Conservation (phyloP, 2,888 invertebrate species). For the Himalopsyche tibetana region DNA sequence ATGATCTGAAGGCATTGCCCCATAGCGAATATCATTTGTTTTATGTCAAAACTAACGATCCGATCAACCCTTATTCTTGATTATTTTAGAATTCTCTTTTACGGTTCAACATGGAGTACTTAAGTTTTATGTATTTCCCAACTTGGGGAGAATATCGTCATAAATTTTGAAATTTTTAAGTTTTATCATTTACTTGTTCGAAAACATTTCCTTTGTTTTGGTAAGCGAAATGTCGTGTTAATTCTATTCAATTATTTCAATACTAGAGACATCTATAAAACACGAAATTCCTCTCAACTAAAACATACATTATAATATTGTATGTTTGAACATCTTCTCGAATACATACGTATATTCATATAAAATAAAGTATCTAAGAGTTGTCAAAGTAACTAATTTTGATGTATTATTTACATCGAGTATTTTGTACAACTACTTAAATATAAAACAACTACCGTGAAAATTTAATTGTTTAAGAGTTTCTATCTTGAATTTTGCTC, state of each 20-base stretch:
- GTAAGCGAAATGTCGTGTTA: slow-evolving; percentile 8
- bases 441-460: no score
- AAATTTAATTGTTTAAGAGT: no score
- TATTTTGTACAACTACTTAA: no score
- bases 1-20: slow-evolving; percentile 56
- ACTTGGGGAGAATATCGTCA: not conserved
- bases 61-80: slow-evolving; percentile 53
- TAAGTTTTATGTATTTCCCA: slow-evolving; percentile 18
- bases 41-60: slow-evolving; percentile 57
- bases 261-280: not conserved
- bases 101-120: slow-evolving; percentile 10
- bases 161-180: slow-evolving; percentile 13
- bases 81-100: slow-evolving; percentile 34
- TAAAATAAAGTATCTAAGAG: not conserved
- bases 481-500: no score
- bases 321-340: not conserved
- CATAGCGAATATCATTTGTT: slow-evolving; percentile 57
- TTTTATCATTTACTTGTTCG: not conserved
- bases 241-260: not conserved
- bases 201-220: slow-evolving; percentile 21
- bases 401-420: no score
- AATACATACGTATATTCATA: not conserved
- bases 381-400: no score
- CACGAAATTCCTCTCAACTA: slow-evolving; percentile 8
- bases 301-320: slow-evolving; percentile 1